These are phyloP conservation scores for Epinotia brunnichana DNA, from an alignment of 2,888 invertebrate species.

Conservation along the genomic window DNA sequence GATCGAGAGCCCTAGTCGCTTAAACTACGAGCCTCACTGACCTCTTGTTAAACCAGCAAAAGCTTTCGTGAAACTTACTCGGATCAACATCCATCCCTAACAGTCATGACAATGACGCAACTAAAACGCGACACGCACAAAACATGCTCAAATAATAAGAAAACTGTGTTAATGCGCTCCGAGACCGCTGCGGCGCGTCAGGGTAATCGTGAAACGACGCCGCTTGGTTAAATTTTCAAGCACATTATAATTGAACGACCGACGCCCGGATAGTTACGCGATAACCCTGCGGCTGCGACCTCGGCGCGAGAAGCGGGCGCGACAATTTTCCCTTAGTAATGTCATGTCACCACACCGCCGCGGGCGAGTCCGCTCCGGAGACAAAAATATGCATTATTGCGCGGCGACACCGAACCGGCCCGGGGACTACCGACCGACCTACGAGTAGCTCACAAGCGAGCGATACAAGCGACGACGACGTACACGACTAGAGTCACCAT, in stretches of 20 bases:
- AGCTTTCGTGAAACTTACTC: slow-evolving; percentile 23
- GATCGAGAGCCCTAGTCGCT: slow-evolving; percentile 24
- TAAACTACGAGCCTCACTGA: slow-evolving; percentile 23
- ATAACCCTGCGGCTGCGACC: slow-evolving; percentile 52
- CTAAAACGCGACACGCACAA: slow-evolving; percentile 61
- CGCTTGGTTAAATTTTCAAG: not conserved
- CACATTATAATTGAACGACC: not conserved
- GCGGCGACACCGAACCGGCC: slow-evolving; percentile 50
- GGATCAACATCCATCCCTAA: slow-evolving; percentile 45
- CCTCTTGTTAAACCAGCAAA: slow-evolving; percentile 23
- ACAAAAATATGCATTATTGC: slow-evolving; percentile 79
- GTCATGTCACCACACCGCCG: slow-evolving; percentile 57
- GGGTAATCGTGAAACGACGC: slow-evolving; percentile 13
- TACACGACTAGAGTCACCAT: not conserved
- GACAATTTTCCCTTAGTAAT: slow-evolving; percentile 83
- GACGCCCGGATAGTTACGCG: not conserved
- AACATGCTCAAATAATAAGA: slow-evolving; percentile 66
- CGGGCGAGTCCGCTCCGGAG: slow-evolving; percentile 59
- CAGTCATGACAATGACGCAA: slow-evolving; percentile 49
- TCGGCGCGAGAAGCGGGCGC: slow-evolving; percentile 68
- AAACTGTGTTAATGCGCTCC: slow-evolving; percentile 64
- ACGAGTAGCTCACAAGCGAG: slow-evolving; percentile 6
- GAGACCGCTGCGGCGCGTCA: slow-evolving; percentile 60
- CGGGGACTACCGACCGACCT: slow-evolving; percentile 30
- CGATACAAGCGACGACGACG: not conserved